Percentiles rank a stretch among this genome's conserved stretches.
phyloP scores from a whole-genome alignment of 2,797 vertebrate genomes.

The Clarias pachynema region DNA sequence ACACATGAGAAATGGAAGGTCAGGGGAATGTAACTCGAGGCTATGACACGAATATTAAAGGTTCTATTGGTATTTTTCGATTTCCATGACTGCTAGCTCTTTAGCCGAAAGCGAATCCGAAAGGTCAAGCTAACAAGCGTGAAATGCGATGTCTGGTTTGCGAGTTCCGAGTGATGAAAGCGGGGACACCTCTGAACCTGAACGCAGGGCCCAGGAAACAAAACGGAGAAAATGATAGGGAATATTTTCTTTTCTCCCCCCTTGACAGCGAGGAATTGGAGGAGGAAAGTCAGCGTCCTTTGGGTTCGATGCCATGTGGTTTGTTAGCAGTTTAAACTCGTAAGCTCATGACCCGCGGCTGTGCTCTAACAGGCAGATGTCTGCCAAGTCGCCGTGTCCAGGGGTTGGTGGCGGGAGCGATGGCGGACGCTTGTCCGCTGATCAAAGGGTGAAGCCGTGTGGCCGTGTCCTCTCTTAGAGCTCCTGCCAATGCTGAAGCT shows the following conservation, averaged over 20 bases:
- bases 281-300: conserved; percentile 1
- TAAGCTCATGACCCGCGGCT: conserved; percentile 63
- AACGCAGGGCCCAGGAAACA: conserved; percentile 26
- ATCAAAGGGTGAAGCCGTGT: conserved; percentile 66
- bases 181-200: conserved; percentile 53
- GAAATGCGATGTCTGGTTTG: conserved; percentile 59
- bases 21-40: conserved; percentile 56
- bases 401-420: conserved; percentile 53
- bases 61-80: conserved; percentile 61
- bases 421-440: conserved; percentile 59
- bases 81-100: conserved; percentile 58
- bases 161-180: conserved; percentile 46
- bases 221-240: conserved; percentile 52
- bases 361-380: conserved; percentile 73
- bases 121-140: conserved; percentile 66
- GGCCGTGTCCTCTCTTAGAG: conserved; percentile 35
- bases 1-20: conserved; percentile 53
- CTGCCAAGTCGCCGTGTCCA: conserved; percentile 66
- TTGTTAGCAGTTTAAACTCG: conserved; percentile 31
- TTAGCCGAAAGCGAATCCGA: conserved; percentile 59
- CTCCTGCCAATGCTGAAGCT: conserved; percentile 30
- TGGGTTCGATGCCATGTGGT: conserved; percentile 33
- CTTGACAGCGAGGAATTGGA: not conserved
- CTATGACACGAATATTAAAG: conserved; percentile 55
- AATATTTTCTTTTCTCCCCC: not conserved